Evolutionary conservation across 2,888 invertebrate species (phyloP), one percentile per base, ranked within the genome.

Genomic region (Pyrrhosoma nymphula): DNA sequence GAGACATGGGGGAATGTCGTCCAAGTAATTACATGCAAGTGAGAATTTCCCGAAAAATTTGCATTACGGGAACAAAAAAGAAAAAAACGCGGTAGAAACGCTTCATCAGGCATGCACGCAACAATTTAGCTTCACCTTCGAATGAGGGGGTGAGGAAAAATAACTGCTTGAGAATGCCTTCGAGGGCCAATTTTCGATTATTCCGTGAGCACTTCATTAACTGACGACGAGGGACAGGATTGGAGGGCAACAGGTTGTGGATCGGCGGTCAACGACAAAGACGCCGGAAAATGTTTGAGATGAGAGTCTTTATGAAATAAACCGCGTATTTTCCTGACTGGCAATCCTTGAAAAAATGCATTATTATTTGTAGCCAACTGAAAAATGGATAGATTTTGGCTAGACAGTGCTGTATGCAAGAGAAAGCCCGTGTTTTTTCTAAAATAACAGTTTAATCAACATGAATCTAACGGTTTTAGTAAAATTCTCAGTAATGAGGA

Each of bases 11-110:
- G 14, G 82, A 82, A 35, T 82, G 14, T 14, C 35, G 35, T 82
- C 30, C 30, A 1, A 18, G 30, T 35, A 82, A 82, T 82, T 82
- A 82, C 82, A 35, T 16, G 30, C 30, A 35, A 82, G 82, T 82
- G 82, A 82, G 82, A 82, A 82, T 82, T 82, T 82, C 82, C 30
- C 82, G 82, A 82, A 82, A 82, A 82, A 82, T 82, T 82, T 82
- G 82, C 82, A 82, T 82, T 82, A 35, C 82, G 8, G 82, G 18
- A 35, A 35, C 82, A 35, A 82, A 82, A 82, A 75, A 75, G 16
- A 56, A 12, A 60, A 60, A 60, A 1, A 16, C 35, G 35, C 35
- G 82, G 16, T 8, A 14, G 82, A 82, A 69, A 82, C 82, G 82
- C 82, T 35, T 82, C 82, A 82, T 82, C 82, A 35, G 35, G 82